Evolutionary conservation across 2,888 invertebrate genomes (phyloP).

Genomic region (Rotaria sp.): DNA sequence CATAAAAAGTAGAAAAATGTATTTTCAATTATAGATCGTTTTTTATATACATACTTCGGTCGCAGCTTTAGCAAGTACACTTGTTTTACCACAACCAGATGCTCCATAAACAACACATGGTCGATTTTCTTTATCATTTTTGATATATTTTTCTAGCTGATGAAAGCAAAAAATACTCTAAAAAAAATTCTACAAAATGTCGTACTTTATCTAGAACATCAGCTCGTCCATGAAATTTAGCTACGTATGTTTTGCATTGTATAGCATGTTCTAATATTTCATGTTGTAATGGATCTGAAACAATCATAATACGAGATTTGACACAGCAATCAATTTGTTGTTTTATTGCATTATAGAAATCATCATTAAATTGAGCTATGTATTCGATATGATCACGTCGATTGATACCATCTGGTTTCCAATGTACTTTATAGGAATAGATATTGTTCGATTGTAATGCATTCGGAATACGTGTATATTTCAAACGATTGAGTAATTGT

Average conservation of each 20-base stretch:
- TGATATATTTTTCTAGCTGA: neutral
- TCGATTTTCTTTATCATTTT: neutral
- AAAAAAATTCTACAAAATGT: neutral
- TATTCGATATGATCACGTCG: neutral
- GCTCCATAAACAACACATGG: slow-evolving; percentile 32
- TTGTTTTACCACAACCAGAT: slow-evolving; percentile 39
- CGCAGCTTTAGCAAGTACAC: slow-evolving; percentile 32
- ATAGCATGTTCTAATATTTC: slow-evolving; percentile 39
- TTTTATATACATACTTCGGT: neutral
- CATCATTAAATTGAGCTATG: neutral
- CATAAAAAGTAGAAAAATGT: slow-evolving; percentile 44
- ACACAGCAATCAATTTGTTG: neutral
- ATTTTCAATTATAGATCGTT: slow-evolving; percentile 5
- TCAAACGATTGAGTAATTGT: neutral
- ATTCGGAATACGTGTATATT: neutral
- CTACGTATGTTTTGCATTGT: slow-evolving; percentile 33
- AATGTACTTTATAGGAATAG: slow-evolving; percentile 7
- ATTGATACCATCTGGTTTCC: neutral
- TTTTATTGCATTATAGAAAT: neutral
- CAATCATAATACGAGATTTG: neutral
- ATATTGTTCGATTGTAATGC: neutral
- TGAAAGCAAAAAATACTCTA: neutral
- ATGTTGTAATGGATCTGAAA: slow-evolving; percentile 30
- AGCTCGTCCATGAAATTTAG: slow-evolving; percentile 35
- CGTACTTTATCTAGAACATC: slow-evolving; percentile 32